Conservation (phyloP, 64 coral and sea anemone genomes). For the Acropora yongei region DNA sequence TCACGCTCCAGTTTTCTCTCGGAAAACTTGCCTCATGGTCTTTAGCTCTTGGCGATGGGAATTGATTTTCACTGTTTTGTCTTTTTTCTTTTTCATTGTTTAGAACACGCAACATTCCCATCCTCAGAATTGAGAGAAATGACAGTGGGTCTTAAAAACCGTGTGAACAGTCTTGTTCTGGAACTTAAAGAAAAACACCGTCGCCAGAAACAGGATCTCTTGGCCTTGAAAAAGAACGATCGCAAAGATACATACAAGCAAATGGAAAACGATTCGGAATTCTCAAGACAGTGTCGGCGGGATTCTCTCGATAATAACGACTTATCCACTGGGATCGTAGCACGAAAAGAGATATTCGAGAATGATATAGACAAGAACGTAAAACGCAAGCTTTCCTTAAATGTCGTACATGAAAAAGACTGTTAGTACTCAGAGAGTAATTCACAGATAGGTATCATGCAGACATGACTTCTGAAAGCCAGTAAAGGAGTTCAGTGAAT, state of each 20-base stretch:
- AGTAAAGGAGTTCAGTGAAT: too few relatives aligned
- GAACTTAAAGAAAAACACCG: slow-evolving; percentile 29
- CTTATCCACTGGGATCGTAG: not conserved
- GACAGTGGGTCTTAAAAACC: not conserved
- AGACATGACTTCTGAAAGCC: too few relatives aligned
- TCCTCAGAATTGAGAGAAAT: slow-evolving; percentile 3
- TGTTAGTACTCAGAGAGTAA: not conserved
- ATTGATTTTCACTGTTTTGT: not conserved
- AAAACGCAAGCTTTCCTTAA: not conserved
- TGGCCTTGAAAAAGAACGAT: not conserved
- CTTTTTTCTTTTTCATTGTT: not conserved
- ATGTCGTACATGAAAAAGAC: not conserved
- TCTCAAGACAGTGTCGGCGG: not conserved
- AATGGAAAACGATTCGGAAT: too few relatives aligned
- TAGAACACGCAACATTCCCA: not conserved
- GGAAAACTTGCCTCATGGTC: too few relatives aligned
- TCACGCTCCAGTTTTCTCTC: too few relatives aligned
- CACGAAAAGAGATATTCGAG: not conserved
- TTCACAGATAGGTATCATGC: too few relatives aligned
- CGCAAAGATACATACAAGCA: not conserved
- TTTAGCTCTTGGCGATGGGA: too few relatives aligned
- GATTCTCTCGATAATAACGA: not conserved
- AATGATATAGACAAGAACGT: not conserved
- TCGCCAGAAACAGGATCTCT: not conserved
- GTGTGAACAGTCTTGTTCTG: not conserved